phyloP scores from a whole-genome alignment of 2,888 invertebrate genomes.

The Tachystola acroxantha region DNA sequence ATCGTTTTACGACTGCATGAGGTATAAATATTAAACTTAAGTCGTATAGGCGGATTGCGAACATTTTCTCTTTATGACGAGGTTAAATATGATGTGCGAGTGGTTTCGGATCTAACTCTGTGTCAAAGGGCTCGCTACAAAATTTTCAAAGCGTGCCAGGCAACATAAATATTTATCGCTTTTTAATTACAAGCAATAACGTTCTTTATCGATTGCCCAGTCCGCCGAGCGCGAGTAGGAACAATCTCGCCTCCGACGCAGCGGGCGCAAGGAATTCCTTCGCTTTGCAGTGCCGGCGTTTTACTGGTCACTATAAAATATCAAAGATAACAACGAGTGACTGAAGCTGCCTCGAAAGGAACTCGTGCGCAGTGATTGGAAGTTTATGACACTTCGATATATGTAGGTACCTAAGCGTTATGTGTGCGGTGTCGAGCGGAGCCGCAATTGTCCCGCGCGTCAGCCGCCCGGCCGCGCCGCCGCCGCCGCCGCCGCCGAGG shows the following conservation, averaged over 20 bases:
- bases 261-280: slow-evolving; percentile 54
- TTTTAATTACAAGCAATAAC: slow-evolving; percentile 68
- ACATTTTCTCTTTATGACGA: slow-evolving; percentile 76
- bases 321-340: slow-evolving; percentile 74
- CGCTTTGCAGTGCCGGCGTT: slow-evolving; percentile 70
- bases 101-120: slow-evolving; percentile 50
- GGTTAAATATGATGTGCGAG: slow-evolving; percentile 69
- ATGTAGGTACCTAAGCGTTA: slow-evolving; percentile 56
- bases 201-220: slow-evolving; percentile 51
- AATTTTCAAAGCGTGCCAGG: slow-evolving; percentile 51
- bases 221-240: slow-evolving; percentile 14
- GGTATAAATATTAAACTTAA: slow-evolving; percentile 77
- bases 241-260: slow-evolving; percentile 23
- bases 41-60: slow-evolving; percentile 76
- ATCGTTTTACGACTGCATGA: slow-evolving; percentile 76
- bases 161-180: slow-evolving; percentile 53
- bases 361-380: slow-evolving; percentile 58
- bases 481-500: slow-evolving; percentile 25
- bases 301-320: slow-evolving; percentile 77
- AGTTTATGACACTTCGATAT: slow-evolving; percentile 70
- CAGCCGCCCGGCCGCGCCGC: slow-evolving; percentile 14
- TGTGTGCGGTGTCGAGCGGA: slow-evolving; percentile 35
- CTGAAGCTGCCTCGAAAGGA: slow-evolving; percentile 55
- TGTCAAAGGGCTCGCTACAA: slow-evolving; percentile 43
- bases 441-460: slow-evolving; percentile 42